Percentiles rank a stretch among this genome's conserved stretches.
These are phyloP conservation scores for Parazoanthus atlanticus DNA, from an alignment of 92 coral and sea anemone species.

Conservation along the genomic window DNA sequence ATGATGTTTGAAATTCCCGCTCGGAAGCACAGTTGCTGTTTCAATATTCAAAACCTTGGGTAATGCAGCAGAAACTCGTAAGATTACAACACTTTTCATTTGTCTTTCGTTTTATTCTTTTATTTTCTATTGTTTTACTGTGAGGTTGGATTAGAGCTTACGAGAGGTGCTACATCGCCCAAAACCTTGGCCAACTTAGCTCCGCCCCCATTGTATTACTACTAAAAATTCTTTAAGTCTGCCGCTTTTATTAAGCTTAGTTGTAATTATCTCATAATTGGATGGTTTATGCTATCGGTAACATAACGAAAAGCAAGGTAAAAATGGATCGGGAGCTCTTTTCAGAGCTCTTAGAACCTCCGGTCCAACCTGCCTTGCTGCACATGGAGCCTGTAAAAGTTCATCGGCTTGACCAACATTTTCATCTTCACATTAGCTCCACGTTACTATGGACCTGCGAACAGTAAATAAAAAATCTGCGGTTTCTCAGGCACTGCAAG, in stretches of 20 bases:
- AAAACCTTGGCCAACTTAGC: background rate
- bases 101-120: no score
- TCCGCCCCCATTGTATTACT: background rate
- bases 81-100: no score
- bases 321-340: no score
- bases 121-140: no score
- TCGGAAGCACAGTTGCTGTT: background rate
- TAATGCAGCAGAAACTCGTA: no score
- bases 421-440: background rate
- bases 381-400: background rate
- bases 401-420: slow-evolving; percentile 8
- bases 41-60: slow-evolving; percentile 7
- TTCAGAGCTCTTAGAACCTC: no score
- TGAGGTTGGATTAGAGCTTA: no score
- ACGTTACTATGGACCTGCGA: slow-evolving; percentile 23
- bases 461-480: background rate
- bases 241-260: no score
- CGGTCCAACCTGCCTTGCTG: no score
- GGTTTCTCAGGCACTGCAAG: slow-evolving; percentile 19
- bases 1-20: slow-evolving; percentile 17
- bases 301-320: background rate
- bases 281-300: background rate
- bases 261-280: background rate
- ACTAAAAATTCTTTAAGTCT: background rate
- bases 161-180: no score